These are phyloP conservation scores for Caradrina clavipalpis DNA, from an alignment of 2,888 invertebrate genomes.

Conservation along the genomic window DNA sequence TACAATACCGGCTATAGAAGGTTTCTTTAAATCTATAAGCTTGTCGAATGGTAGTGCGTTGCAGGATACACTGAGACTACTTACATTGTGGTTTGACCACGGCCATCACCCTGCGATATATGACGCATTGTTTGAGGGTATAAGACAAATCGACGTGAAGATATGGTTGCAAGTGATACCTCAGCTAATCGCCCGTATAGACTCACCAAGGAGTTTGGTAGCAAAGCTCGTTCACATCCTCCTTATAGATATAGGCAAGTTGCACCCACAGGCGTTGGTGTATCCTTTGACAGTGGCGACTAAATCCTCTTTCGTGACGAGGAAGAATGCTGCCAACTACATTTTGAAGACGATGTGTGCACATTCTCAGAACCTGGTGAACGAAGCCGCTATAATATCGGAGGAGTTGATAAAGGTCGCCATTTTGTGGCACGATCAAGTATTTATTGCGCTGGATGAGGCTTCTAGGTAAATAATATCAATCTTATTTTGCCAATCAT, in stretches of 20 bases:
- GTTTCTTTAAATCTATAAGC: constrained; percentile 98
- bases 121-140: constrained; percentile 97
- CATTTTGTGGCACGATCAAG: constrained; percentile 99
- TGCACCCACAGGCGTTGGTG: constrained; percentile 99
- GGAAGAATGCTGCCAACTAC: constrained; percentile 97
- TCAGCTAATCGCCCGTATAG: constrained; percentile 99
- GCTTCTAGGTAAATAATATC: constrained; percentile 92
- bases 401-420: constrained; percentile 99
- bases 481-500: neutral
- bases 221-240: constrained; percentile 97
- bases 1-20: constrained; percentile 98
- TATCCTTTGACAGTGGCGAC: constrained; percentile 99
- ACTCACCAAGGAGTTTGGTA: constrained; percentile 97
- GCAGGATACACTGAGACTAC: constrained; percentile 97
- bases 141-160: constrained; percentile 98
- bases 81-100: constrained; percentile 99
- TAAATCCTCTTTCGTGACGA: constrained; percentile 96
- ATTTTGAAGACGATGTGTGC: constrained; percentile 98
- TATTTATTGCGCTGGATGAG: constrained; percentile 95
- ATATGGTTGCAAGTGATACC: constrained; percentile 99
- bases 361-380: constrained; percentile 97
- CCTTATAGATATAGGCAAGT: constrained; percentile 98
- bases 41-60: constrained; percentile 97
- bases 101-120: constrained; percentile 98
- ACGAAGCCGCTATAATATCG: constrained; percentile 98